phyloP scores from a whole-genome alignment of 2,797 vertebrate genomes.

The Tauraco hartlaubi region DNA sequence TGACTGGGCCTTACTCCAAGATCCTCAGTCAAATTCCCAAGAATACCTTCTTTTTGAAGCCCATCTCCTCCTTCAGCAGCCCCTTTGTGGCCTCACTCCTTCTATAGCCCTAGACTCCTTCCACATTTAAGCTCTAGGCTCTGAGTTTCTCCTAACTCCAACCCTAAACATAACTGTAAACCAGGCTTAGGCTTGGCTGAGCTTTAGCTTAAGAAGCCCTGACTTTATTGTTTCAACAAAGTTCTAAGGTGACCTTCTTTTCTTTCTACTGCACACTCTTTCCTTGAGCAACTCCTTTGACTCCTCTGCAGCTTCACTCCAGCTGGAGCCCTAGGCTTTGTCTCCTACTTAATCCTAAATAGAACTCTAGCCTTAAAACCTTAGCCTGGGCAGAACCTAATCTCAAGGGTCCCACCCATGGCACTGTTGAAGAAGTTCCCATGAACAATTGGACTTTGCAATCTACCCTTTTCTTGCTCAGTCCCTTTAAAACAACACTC shows the following conservation, averaged over 20 bases:
- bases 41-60: background rate
- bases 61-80: background rate
- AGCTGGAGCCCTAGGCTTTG: background rate
- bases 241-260: background rate
- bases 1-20: background rate
- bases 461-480: background rate
- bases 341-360: background rate
- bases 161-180: background rate
- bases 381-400: background rate
- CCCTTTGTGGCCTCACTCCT: background rate
- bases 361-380: background rate
- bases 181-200: background rate
- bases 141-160: background rate
- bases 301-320: background rate
- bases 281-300: background rate
- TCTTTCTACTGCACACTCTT: background rate
- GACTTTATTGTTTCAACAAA: background rate
- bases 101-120: background rate
- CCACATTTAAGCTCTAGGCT: fast-evolving
- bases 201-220: background rate
- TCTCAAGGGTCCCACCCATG: background rate
- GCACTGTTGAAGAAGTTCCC: background rate
- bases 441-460: background rate
- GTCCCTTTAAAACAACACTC: background rate
- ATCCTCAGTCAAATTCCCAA: background rate